Evolutionary conservation across 2,113 vertebrate species (phyloP), one percentile per base, ranked within the genome.

Genomic region (Calonectris borealis): DNA sequence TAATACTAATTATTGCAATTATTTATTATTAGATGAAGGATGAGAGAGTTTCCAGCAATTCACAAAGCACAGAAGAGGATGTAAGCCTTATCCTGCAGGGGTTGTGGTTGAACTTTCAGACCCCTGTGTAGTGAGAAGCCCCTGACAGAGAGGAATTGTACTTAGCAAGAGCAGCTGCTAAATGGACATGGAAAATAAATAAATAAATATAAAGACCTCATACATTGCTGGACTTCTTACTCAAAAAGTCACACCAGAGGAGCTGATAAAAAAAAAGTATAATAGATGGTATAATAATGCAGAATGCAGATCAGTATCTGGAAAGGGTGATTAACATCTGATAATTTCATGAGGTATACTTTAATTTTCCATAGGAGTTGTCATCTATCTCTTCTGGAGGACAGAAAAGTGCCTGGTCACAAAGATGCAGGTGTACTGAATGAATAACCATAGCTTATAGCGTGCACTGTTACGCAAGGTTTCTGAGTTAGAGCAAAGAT

Each of bases 1-100:
- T 96, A 95, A 88, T 36, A 82, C 51, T 93, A 96, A 94, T 94
- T 96, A 93, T 93, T 95, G 61, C 55, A 95, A 97, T 90, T 96
- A 93, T 96, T 96, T 96, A 88, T 94, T 96, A 92, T 94, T 93
- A 90, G 26, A 78, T 81, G 64, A 95, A 90, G 68, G 27, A 62
- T 92, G 44, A 90, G 70, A 94, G 64, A 78, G 34, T 83, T 94
- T 86, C 24, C 64, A 93, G 76, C 60, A 83, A 95, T 89, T 78
- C 69, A 89, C 65, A 91, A 81, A 81, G 15, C 51, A 83, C 48
- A 86, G 60, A 87, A 87, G 44, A 81, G 44, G 42, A 62, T 80
- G 40, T 27, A 92, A 85, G 16, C 18, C 61, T 70, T 44, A 60
- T 90, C 5, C 51, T 77, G 15, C 6, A 75, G 34, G 64, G 32